Evolutionary conservation across 1,140 invertebrate species (phyloP), one percentile per base, ranked within the genome.

Genomic region (Chlorops oryzae): DNA sequence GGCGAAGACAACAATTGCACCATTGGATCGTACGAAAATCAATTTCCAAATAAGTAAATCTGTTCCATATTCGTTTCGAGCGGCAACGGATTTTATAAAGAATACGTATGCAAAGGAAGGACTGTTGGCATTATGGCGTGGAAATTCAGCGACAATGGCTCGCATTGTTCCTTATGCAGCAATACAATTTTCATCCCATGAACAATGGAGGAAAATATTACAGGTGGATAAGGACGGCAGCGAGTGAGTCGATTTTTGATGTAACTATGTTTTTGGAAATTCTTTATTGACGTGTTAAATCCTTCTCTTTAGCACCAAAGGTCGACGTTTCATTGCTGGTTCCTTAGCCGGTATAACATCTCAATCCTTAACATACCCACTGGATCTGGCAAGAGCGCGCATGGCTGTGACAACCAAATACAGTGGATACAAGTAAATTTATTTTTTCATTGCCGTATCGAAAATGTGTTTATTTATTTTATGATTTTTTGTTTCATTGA

Each of bases 141-240:
- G 96, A 10, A 99, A 99, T 78, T 93, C 91, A 54, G 96, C 96
- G 2, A 98, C 95, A 0, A 94, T 99, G 92, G 90, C 89, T 1
- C 78, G 96, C 39, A 96, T 99, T 55, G 78, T 98, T 32, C 96
- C 96, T 2, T 97, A 98, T 74, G 93, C 96, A 40, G 90, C 96
- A 12, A 90, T 98, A 50, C 96, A 99, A 74, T 99, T 98, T 71
- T 87, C 92, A 1, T 83, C 94, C 20, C 92, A 98, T 74, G 96
- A 98, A 77, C 93, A 98, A 67, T 98, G 87, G 82, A 96, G 96
- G 71, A 78, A 81, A 51, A 65, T 94, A 3, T 75, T 98, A 0
- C 75, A 56, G 9, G 85, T 90, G 62, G 79, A 78, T 49, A 72
- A 75, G 48, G 77, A 82, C 50, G 65, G 75, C 54, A 75, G 73